Conservation (phyloP, 2,888 invertebrate species). For the Microplitis manilae region DNA sequence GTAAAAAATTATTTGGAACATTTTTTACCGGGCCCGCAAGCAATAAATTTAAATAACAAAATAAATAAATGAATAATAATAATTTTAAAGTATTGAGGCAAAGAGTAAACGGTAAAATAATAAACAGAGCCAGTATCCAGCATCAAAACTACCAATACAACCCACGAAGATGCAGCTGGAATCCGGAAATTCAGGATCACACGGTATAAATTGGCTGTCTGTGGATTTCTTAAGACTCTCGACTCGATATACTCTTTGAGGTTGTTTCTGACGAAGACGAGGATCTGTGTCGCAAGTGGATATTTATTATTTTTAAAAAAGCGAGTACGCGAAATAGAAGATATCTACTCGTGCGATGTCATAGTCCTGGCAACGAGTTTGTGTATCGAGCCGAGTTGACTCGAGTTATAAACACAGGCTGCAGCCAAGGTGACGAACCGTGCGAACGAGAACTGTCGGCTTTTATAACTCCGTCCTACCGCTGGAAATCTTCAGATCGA, state of each 20-base stretch:
- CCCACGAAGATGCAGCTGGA: background rate
- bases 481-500: background rate
- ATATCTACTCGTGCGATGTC: background rate
- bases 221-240: background rate
- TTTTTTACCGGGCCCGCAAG: background rate
- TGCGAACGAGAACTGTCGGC: background rate
- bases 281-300: conserved; percentile 10
- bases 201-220: conserved; percentile 25
- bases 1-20: background rate
- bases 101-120: background rate
- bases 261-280: background rate
- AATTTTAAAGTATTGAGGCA: too few species aligned
- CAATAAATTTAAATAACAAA: background rate
- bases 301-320: conserved; percentile 30
- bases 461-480: background rate
- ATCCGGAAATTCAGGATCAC: conserved; percentile 15
- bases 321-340: background rate
- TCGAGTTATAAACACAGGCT: too few species aligned
- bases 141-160: background rate
- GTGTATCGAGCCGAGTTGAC: background rate
- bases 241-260: background rate
- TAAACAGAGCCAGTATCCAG: background rate
- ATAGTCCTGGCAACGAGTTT: background rate
- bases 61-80: background rate
- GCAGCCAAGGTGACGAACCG: background rate